phyloP scores from a whole-genome alignment of 2,888 invertebrate species.

The Pomacea canaliculata region DNA sequence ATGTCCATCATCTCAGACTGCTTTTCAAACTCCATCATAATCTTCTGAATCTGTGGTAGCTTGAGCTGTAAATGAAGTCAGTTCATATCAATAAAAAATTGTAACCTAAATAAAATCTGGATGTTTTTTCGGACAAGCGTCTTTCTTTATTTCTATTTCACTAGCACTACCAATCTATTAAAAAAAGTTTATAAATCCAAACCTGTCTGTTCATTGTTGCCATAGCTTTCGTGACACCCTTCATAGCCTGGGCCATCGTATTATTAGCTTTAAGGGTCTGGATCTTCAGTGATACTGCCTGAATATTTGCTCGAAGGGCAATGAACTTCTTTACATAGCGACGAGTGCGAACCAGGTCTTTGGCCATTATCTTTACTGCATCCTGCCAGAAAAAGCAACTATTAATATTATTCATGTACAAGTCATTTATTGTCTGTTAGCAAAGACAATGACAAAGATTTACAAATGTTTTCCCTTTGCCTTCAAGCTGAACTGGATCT shows the following conservation, averaged over 20 bases:
- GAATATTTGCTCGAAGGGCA: conserved; percentile 99
- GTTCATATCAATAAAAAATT: not conserved
- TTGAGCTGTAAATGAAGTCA: conserved; percentile 77
- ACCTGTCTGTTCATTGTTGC: conserved; percentile 91
- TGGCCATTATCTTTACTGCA: conserved; percentile 99
- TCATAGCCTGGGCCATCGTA: conserved; percentile 99
- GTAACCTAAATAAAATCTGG: not conserved
- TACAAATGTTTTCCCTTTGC: no score
- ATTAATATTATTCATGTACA: not conserved
- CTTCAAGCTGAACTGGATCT: no score
- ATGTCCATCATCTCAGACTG: conserved; percentile 99
- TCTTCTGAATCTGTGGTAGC: conserved; percentile 98
- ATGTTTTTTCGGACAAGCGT: no score
- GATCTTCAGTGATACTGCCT: conserved; percentile 89
- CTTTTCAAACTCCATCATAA: conserved; percentile 95
- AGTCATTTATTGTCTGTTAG: no score
- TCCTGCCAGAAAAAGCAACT: conserved; percentile 76
- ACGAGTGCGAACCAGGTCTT: conserved; percentile 95
- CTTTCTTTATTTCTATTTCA: no score
- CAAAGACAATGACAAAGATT: no score
- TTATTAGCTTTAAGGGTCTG: conserved; percentile 98
- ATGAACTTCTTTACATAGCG: conserved; percentile 97
- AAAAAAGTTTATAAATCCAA: no score
- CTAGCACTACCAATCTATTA: no score
- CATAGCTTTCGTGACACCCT: conserved; percentile 98